These are phyloP conservation scores for Drosophila mettleri DNA, from an alignment of 2,888 invertebrate genomes.

Conservation along the genomic window DNA sequence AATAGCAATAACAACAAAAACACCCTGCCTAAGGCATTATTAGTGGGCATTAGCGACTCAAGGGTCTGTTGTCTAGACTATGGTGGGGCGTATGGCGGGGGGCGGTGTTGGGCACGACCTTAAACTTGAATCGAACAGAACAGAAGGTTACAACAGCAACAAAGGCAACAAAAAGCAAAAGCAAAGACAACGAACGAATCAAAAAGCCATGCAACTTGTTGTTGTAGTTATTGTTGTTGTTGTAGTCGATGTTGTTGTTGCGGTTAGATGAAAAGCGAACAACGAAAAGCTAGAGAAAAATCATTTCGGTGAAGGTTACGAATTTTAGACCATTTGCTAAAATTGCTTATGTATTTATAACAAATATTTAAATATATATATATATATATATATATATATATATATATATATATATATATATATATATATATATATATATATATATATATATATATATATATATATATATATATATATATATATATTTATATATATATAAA, in stretches of 20 bases:
- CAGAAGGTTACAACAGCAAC: conserved; percentile 48
- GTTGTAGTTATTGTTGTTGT: conserved; percentile 9
- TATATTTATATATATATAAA: conserved; percentile 10
- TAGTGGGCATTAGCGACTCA: conserved; percentile 67
- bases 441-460: neutral
- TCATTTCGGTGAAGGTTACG: conserved; percentile 57
- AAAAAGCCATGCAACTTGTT: conserved; percentile 30
- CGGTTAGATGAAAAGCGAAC: conserved; percentile 48
- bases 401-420: conserved; percentile 28
- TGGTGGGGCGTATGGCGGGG: neutral
- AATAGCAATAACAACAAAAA: conserved; percentile 29
- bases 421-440: conserved; percentile 14
- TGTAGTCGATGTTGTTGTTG: conserved; percentile 18
- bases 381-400: conserved; percentile 4
- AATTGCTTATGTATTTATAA: conserved; percentile 22
- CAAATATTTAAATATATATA: neutral
- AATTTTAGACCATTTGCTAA: conserved; percentile 54
- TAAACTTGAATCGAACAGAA: conserved; percentile 71
- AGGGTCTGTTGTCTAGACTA: conserved; percentile 47
- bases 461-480: conserved; percentile 24
- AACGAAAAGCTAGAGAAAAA: conserved; percentile 41
- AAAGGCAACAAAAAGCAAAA: conserved; percentile 16
- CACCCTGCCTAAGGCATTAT: conserved; percentile 51
- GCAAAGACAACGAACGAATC: conserved; percentile 30
- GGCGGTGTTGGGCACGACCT: conserved; percentile 44